A percentile compares a stretch with the other conserved stretches of the same genome.
These are phyloP conservation scores for Furcifer pardalis DNA, from an alignment of 2,797 vertebrate species.

Conservation along the genomic window DNA sequence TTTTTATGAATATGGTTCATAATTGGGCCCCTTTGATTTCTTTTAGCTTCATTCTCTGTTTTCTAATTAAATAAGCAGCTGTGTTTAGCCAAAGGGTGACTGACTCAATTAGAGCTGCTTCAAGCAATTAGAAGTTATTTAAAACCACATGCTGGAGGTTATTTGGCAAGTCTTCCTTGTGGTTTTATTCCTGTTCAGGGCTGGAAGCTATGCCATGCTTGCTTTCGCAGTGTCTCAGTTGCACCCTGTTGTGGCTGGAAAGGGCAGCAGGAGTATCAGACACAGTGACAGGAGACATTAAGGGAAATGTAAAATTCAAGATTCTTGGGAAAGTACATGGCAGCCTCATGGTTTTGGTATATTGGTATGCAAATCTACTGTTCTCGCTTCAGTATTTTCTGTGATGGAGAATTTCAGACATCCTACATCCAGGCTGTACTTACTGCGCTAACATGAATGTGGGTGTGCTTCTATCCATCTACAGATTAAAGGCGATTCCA, in stretches of 20 bases:
- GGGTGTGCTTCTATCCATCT: background rate
- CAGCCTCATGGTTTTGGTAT: background rate
- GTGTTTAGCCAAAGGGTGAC: slow-evolving; percentile 42
- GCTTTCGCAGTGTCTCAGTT: background rate
- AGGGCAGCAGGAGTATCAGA: slow-evolving; percentile 16
- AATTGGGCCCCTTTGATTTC: slow-evolving; percentile 36
- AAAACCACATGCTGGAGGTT: slow-evolving; percentile 41
- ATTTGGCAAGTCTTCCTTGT: slow-evolving; percentile 32
- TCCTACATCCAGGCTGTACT: background rate
- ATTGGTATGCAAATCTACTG: background rate
- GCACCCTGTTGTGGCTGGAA: slow-evolving; percentile 25
- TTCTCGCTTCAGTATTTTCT: background rate
- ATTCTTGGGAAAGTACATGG: background rate
- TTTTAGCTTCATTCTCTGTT: slow-evolving; percentile 20
- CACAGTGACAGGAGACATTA: background rate
- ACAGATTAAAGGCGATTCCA: background rate
- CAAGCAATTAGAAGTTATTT: slow-evolving; percentile 45
- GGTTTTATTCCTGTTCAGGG: slow-evolving; percentile 24
- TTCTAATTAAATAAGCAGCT: slow-evolving; percentile 40
- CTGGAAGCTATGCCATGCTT: background rate
- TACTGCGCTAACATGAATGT: background rate
- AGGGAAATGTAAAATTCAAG: background rate
- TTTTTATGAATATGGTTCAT: slow-evolving; percentile 24
- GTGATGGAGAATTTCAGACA: background rate
- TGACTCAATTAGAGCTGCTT: slow-evolving; percentile 43